Percentiles rank a stretch among this genome's conserved stretches.
Evolutionary conservation across 2,113 vertebrate species (phyloP).

Genomic region (Scatophagus argus): DNA sequence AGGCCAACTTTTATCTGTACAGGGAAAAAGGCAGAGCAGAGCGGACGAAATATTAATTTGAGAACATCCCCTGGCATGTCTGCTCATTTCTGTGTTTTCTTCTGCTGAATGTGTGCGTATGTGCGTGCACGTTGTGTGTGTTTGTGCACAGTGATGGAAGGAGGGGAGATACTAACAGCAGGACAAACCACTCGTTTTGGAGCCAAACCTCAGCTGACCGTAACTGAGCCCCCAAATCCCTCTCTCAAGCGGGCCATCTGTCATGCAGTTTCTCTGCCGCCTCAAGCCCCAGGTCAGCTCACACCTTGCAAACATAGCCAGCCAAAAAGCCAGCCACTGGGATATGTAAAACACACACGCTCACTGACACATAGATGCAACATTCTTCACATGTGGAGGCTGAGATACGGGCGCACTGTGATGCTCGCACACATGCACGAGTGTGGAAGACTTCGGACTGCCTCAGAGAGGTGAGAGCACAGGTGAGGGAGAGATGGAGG

Average conservation of each 20-base stretch:
- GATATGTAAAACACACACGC: slow-evolving; percentile 34
- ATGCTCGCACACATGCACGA: not conserved
- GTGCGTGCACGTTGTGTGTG: slow-evolving; percentile 1
- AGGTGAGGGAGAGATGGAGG: slow-evolving; percentile 20
- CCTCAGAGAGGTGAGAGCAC: slow-evolving; percentile 27
- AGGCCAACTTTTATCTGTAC: slow-evolving; percentile 33
- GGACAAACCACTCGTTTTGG: slow-evolving; percentile 25
- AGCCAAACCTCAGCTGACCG: slow-evolving; percentile 54
- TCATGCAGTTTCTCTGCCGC: slow-evolving; percentile 39
- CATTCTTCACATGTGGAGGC: slow-evolving; percentile 12
- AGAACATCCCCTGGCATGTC: not conserved
- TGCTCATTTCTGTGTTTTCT: not conserved
- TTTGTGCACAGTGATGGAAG: slow-evolving; percentile 13
- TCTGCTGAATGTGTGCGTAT: not conserved
- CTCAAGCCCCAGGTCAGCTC: slow-evolving; percentile 51
- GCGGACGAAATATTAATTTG: not conserved
- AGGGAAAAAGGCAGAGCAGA: not conserved
- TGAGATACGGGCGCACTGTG: not conserved
- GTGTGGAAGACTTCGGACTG: slow-evolving; percentile 1
- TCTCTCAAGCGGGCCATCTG: slow-evolving; percentile 67
- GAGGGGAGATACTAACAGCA: slow-evolving; percentile 22
- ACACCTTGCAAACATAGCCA: slow-evolving; percentile 51
- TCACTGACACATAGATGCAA: slow-evolving; percentile 34
- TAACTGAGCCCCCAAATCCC: slow-evolving; percentile 49
- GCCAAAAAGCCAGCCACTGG: slow-evolving; percentile 33